These are phyloP conservation scores for Drusus annulatus DNA, from an alignment of 1,140 invertebrate genomes.

Conservation along the genomic window DNA sequence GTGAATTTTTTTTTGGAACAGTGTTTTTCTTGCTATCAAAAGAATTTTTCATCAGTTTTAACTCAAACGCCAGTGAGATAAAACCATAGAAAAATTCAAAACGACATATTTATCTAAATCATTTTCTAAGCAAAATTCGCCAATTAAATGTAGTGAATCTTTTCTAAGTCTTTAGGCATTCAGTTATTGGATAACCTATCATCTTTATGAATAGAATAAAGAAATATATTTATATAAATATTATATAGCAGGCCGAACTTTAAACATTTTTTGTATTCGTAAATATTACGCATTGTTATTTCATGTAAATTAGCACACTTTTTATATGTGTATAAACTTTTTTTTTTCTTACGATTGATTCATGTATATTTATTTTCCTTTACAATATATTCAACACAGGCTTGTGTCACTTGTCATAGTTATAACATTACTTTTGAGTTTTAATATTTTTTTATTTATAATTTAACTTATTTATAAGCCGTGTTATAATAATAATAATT, in stretches of 20 bases:
- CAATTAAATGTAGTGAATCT: conserved; percentile 2
- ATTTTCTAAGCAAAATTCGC: conserved; percentile 28
- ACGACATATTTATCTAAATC: not conserved
- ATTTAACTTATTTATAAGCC: conserved; percentile 44
- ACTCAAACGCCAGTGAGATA: conserved; percentile 23
- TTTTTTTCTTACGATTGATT: not conserved
- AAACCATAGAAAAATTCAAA: conserved; percentile 7
- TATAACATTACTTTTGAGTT: conserved; percentile 25
- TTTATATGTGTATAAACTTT: conserved; percentile 35
- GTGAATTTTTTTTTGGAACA: conserved; percentile 7
- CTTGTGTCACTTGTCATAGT: conserved; percentile 47
- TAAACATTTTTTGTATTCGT: conserved; percentile 16
- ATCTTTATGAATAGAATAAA: not conserved
- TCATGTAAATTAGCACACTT: conserved; percentile 44
- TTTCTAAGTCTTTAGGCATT: not conserved
- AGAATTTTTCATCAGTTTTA: not conserved
- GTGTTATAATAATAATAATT: conserved; percentile 32
- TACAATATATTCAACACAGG: not conserved
- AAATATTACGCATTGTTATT: conserved; percentile 21
- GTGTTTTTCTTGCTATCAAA: not conserved
- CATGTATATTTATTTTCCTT: not conserved
- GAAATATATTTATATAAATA: conserved; percentile 13
- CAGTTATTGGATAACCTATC: not conserved
- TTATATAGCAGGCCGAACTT: not conserved
- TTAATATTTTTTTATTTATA: conserved; percentile 48